Percentiles rank a stretch among this genome's conserved stretches.
These are phyloP conservation scores for Pachypanchax playfairii DNA, from an alignment of 2,113 vertebrate species.

Conservation along the genomic window DNA sequence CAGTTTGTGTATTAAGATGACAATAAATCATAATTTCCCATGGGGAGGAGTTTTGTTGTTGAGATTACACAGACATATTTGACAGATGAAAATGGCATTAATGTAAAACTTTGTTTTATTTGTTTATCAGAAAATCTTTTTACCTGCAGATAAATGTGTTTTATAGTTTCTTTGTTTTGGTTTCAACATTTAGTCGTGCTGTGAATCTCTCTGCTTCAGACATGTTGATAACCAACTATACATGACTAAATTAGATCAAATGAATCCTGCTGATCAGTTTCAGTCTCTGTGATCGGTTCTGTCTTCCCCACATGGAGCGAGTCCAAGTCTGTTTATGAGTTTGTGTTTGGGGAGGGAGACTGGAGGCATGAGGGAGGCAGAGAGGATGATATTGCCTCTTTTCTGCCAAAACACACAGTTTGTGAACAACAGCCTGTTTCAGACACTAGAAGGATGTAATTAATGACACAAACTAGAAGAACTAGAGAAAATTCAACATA, in stretches of 20 bases:
- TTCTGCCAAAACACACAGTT: slow-evolving; percentile 26
- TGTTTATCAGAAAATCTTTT: slow-evolving; percentile 13
- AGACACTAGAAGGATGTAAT: slow-evolving; percentile 15
- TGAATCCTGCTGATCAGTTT: slow-evolving; percentile 49
- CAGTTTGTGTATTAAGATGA: not conserved
- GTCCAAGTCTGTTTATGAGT: slow-evolving; percentile 27
- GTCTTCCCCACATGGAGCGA: slow-evolving; percentile 38
- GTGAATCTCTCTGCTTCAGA: slow-evolving; percentile 1
- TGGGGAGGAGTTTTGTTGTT: not conserved
- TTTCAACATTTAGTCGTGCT: slow-evolving; percentile 3
- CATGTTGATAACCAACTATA: too few species aligned
- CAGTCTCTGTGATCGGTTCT: slow-evolving; percentile 37
- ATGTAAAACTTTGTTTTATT: not conserved
- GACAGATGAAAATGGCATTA: not conserved
- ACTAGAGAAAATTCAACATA: not conserved
- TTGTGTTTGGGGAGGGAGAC: slow-evolving; percentile 7
- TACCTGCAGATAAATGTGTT: not conserved
- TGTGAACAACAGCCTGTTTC: slow-evolving; percentile 32
- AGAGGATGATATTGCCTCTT: slow-evolving; percentile 33
- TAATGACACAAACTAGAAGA: slow-evolving; percentile 13
- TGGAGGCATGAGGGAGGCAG: not conserved
- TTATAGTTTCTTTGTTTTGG: too few species aligned
- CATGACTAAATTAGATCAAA: too few species aligned
- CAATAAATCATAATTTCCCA: not conserved
- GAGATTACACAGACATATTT: not conserved